Evolutionary conservation across 2,888 invertebrate genomes (phyloP), one percentile per base, ranked within the genome.

Genomic region (Netelia inedita): DNA sequence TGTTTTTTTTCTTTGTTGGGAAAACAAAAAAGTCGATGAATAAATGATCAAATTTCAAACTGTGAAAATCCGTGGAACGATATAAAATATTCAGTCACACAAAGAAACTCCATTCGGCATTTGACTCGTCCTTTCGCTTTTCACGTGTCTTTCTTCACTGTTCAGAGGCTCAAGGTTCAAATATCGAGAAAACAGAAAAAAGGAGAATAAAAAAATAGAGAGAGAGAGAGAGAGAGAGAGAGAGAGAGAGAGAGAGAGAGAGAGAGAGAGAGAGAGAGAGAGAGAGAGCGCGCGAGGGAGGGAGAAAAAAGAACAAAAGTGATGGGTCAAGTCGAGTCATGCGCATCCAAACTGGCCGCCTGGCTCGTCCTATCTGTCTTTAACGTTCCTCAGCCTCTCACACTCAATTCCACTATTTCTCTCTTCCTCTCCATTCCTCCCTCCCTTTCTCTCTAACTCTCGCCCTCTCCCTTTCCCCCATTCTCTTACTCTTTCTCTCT

Each of bases 341-440:
- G 89, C 87, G 88, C 87, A 90, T 90, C 88, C 86, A 85, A 88
- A 89, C 90, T 89, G 88, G 87, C 85, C 87, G 88, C 86, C 88
- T 89, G 50, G 43, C 35, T 35, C 61, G 11, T 16, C 72, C 71
- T 63, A 59, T 85, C 71, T 80, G 23, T 35, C 75, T 79, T 69
- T 23, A 1, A 14, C 23, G 50, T 73, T 35, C 16, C 28, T 68
- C 73, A 21, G 43, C 10, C 76, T 53, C 63, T 63, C 76, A 35
- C 55, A 50, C 59, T 61, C 57, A 53, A 59, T 68, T 59, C 28
- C 63, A 21, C 66, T 74, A 68, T 46, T 43, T 46, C 72, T 65
- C 43, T 61, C n/a, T 63, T 10, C 55, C 71, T 68, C 63, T 61
- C 23, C 28, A 63, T 55, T 28, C 55, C 65, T 65, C 46, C 19